A percentile compares a stretch with the other conserved stretches of the same genome.
Conservation (phyloP, 2,888 invertebrate genomes). For the Kuschelorhynchus macadamiae region DNA sequence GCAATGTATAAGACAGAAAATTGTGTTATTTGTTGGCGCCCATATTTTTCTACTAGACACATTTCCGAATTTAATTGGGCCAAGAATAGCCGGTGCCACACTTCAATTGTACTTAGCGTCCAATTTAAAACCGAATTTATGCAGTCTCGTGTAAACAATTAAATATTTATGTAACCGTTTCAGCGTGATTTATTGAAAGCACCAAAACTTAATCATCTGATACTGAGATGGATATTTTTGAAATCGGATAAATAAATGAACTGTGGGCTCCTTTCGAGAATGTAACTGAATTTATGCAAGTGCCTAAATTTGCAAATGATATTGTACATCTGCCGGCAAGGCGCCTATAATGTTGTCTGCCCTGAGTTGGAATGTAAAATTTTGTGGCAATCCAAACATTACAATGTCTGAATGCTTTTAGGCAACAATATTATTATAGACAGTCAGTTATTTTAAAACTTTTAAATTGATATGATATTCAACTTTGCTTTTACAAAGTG, state of each 20-base stretch:
- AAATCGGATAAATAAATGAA: constrained; percentile 20
- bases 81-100: constrained; percentile 15
- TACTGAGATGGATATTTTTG: constrained; percentile 30
- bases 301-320: constrained; percentile 10
- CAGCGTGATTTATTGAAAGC: constrained; percentile 26
- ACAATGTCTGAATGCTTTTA: too few species aligned
- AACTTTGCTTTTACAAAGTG: too few species aligned
- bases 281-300: constrained; percentile 12
- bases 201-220: constrained; percentile 36
- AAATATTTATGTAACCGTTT: constrained; percentile 35
- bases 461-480: too few species aligned
- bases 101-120: constrained; percentile 18
- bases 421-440: too few species aligned
- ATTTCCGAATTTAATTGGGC: constrained; percentile 7
- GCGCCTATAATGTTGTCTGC: constrained; percentile 20
- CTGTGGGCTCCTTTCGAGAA: constrained; percentile 5
- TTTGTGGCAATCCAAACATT: constrained; percentile 1
- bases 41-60: background rate
- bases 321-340: constrained; percentile 14
- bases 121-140: constrained; percentile 21
- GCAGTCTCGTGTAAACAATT: constrained; percentile 33
- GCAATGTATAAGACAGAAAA: too few species aligned
- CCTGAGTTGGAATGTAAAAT: background rate
- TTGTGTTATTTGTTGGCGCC: constrained; percentile 2
- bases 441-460: too few species aligned